A percentile compares a stretch with the other conserved stretches of the same genome.
Conservation (phyloP, 2,113 vertebrate species). For the Myotis davidii region DNA sequence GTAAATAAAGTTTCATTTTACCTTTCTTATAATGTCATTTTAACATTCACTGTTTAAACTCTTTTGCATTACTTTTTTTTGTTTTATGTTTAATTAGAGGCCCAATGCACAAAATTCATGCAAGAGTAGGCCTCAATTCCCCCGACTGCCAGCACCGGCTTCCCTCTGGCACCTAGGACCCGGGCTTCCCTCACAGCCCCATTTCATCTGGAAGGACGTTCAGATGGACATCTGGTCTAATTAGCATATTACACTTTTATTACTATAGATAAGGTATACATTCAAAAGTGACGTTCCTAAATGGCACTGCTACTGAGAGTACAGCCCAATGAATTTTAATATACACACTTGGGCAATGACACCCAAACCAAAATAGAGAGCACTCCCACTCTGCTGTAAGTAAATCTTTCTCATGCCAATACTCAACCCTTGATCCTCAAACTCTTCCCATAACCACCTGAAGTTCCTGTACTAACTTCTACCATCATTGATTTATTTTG, state of each 20-base stretch:
- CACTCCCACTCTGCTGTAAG: accelerated
- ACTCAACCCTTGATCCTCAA: not conserved
- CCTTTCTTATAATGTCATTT: not conserved
- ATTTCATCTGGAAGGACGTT: too few relatives aligned
- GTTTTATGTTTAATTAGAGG: not conserved
- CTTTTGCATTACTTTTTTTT: not conserved
- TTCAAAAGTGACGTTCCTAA: not conserved
- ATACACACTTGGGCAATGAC: not conserved
- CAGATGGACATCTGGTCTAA: too few relatives aligned
- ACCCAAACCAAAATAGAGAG: not conserved
- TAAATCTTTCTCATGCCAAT: not conserved
- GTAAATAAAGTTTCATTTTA: slow-evolving; percentile 14
- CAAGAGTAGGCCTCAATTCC: too few relatives aligned
- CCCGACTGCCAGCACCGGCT: too few relatives aligned
- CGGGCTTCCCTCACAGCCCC: too few relatives aligned
- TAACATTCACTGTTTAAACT: not conserved
- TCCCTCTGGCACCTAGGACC: too few relatives aligned
- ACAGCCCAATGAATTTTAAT: not conserved
- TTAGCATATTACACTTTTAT: too few relatives aligned
- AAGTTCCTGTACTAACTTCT: not conserved
- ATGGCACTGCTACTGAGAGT: not conserved
- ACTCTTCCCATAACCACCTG: not conserved
- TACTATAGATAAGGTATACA: not conserved
- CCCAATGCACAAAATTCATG: too few relatives aligned
- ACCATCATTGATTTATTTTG: not conserved